Evolutionary conservation across 2,797 vertebrate genomes (phyloP).

Genomic region (Acridotheres tristis): DNA sequence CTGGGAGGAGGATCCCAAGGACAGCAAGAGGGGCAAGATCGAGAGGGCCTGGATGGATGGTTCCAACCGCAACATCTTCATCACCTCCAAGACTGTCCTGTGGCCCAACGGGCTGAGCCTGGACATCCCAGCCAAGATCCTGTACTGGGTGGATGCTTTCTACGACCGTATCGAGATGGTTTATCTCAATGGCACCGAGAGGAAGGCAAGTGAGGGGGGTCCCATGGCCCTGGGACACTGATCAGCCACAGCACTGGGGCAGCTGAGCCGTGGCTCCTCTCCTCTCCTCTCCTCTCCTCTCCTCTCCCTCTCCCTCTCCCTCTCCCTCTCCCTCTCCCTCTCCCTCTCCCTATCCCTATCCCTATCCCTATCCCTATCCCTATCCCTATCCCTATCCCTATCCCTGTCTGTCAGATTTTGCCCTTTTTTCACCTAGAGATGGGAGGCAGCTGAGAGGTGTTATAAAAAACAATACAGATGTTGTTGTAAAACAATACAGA

Average conservation of each 20-base stretch:
- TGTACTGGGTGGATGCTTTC: conserved; percentile 98
- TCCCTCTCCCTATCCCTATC: too few species aligned
- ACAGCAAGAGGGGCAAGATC: conserved; percentile 94
- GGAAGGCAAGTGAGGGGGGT: conserved; percentile 79
- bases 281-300: too few species aligned
- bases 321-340: too few species aligned
- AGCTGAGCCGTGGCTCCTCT: rapidly evolving
- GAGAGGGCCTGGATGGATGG: conserved; percentile 98
- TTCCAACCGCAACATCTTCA: conserved; percentile 89
- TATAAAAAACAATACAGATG: too few species aligned
- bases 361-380: too few species aligned
- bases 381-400: too few species aligned
- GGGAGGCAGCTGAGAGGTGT: too few species aligned
- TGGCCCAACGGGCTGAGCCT: conserved; percentile 97
- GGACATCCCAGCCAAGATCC: conserved; percentile 89
- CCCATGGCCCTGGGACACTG: rapidly evolving
- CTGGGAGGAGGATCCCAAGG: conserved; percentile 97
- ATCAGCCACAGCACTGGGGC: rapidly evolving
- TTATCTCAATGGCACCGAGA: conserved; percentile 87
- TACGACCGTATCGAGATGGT: conserved; percentile 97
- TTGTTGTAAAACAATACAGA: too few species aligned
- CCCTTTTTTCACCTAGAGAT: too few species aligned
- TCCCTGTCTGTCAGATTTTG: too few species aligned
- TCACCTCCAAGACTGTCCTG: conserved; percentile 94
- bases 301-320: too few species aligned